Conservation (phyloP, 2,113 vertebrate species). For the Laterallus jamaicensis region DNA sequence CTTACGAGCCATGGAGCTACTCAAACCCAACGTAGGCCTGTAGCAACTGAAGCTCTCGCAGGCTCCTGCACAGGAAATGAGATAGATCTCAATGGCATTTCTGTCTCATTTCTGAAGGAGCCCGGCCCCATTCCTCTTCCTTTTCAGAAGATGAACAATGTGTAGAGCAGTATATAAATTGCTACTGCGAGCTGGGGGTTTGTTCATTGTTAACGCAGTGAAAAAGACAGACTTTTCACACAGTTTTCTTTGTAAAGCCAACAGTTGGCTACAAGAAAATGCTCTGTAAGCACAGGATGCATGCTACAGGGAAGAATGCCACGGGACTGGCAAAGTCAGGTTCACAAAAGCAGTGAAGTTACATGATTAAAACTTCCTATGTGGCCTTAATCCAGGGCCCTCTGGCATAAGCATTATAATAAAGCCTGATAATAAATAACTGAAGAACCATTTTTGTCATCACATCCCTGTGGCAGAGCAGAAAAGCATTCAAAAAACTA, state of each 20-base stretch:
- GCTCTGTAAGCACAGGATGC: neutral
- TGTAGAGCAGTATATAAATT: neutral
- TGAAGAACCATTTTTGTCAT: neutral
- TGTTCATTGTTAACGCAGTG: slow-evolving; percentile 27
- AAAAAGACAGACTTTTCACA: slow-evolving; percentile 1
- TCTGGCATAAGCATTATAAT: neutral
- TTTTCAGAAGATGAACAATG: slow-evolving; percentile 2
- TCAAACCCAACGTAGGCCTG: neutral
- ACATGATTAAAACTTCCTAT: slow-evolving; percentile 1
- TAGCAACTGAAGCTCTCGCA: neutral
- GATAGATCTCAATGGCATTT: slow-evolving; percentile 32
- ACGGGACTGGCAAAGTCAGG: neutral
- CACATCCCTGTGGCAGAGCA: neutral
- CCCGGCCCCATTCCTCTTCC: slow-evolving; percentile 41
- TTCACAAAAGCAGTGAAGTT: neutral
- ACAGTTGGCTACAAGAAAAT: neutral
- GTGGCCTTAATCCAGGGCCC: neutral
- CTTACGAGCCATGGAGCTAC: neutral
- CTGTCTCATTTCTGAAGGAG: slow-evolving; percentile 54
- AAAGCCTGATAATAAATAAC: neutral
- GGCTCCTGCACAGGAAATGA: neutral
- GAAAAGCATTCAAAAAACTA: neutral
- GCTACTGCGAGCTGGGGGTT: neutral
- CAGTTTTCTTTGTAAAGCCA: neutral
- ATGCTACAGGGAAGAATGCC: neutral